Evolutionary conservation across 2,797 vertebrate species (phyloP), one percentile per base, ranked within the genome.

Genomic region (Mus spretus): DNA sequence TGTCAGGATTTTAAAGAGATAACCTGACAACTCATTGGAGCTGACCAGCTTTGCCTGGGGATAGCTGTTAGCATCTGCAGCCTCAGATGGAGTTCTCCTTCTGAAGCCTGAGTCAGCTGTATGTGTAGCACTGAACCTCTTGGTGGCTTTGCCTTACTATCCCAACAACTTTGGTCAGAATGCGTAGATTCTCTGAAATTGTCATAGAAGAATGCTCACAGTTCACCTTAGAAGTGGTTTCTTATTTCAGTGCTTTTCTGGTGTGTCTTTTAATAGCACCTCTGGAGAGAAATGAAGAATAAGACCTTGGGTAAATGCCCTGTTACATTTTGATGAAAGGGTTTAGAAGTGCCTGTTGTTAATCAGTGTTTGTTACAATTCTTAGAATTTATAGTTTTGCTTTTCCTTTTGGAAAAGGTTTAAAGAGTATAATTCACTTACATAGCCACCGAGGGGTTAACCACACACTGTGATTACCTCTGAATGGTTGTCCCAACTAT

Each of bases 161-260:
- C n/a, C 75, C 81, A 83, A 55, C 34, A 91, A 34, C 59, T 90
- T 92, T 40, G 85, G 26, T 61, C n/a, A 59, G 34, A 74, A n/a
- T 84, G 44, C 90, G 90, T 96, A 63, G 20, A 92, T 91, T 85
- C 85, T 93, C 61, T 59, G 28, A 91, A 93, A 72, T 57, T 95
- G 47, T 75, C 15, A 24, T 82, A 74, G 80, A 91, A 90, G 81
- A 50, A 31, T 78, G 84, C 55, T 79, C 53, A 82, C 34, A 89
- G 92, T 77, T 95, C 12, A 89, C 55, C 65, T 94, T 89, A 75
- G 34, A 91, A 87, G 55, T 77, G 70, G 34, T 65, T 93, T 24
- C 53, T 75, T 93, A 22, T 90, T 67, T 83, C 81, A 93, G 47
- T 17, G 22, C 72, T 26, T 89, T 72, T 91, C n/a, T 92, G 53